Evolutionary conservation across 2,888 invertebrate species (phyloP).

Genomic region (Tortrix viridana): DNA sequence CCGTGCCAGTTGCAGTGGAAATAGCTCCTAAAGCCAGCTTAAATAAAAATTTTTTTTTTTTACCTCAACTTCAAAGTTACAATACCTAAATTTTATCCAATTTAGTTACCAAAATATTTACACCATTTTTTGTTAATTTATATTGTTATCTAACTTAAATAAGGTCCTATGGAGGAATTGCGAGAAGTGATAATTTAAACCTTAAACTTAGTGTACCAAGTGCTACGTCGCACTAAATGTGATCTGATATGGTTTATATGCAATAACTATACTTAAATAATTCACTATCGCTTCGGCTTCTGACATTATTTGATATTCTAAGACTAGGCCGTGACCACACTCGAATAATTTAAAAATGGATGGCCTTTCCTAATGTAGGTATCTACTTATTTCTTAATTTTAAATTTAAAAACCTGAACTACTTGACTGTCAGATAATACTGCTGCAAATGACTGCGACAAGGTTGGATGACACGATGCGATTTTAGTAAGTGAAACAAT

Average conservation of each 20-base stretch:
- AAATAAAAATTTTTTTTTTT: conserved; percentile 44
- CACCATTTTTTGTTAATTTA: conserved; percentile 44
- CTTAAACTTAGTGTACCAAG: conserved; percentile 47
- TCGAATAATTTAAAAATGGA: conserved; percentile 41
- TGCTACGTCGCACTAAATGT: conserved; percentile 58
- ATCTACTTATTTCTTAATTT: background rate
- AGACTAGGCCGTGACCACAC: conserved; percentile 29
- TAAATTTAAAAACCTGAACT: background rate
- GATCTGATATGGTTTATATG: conserved; percentile 53
- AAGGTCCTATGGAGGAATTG: conserved; percentile 36
- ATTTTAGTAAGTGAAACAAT: too few relatives aligned
- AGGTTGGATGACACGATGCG: too few relatives aligned
- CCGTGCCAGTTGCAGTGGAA: background rate
- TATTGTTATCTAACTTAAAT: conserved; percentile 40
- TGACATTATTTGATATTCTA: conserved; percentile 11
- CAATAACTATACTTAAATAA: conserved; percentile 43
- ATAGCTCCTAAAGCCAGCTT: conserved; percentile 38
- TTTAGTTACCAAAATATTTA: conserved; percentile 55
- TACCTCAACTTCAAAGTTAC: conserved; percentile 55
- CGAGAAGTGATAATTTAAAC: conserved; percentile 46
- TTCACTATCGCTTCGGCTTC: conserved; percentile 41
- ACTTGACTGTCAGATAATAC: too few relatives aligned
- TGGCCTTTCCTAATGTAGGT: conserved; percentile 10
- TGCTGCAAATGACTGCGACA: too few relatives aligned
- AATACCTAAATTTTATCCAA: conserved; percentile 44